Base-by-base conservation (phyloP, 2,113 vertebrate species). In the Laticauda colubrina region DNA sequence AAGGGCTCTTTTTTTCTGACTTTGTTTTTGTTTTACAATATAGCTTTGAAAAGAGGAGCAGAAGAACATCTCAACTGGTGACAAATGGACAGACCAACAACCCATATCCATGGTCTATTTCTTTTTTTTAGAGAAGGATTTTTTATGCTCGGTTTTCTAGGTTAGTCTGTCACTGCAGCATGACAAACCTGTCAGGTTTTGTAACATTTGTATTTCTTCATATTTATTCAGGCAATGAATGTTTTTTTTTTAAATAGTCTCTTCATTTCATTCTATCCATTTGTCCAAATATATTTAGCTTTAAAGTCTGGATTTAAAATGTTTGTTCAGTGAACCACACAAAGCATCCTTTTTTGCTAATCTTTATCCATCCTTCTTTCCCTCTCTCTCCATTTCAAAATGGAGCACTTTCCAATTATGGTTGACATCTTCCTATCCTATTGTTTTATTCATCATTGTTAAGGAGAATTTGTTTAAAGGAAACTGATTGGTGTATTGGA, bases 141-240 rank as follows among this genome's bases (percentile, higher is more conserved):
- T 43, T 51, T 81, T 43, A 75, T 94, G 85, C 94, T 96, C 88
- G 93, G 89, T 91, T 94, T 91, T 51, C 91, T 91, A 91, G 92
- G 93, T 94, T 93, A 95, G 88, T 91, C 48, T 94, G 75, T 96
- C 94, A 93, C 45, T 95, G 92, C 87, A 0, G 0, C 92, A 90
- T 90, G 94, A 88, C 92, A 93, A 92, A 95, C 90, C 94, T 96
- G 92, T 95, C 93, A 87, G 90, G 43, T 89, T 94, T 94, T 95
- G n/a, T 85, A 95, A 87, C 94, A 92, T 96, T 96, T 96, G n/a
- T 97, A 94, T 96, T 96, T 96, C 88, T 96, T 96, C 93, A 23
- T 53, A 61, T 24, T 95, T 95, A 85, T 93, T 93, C 59, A 90
- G 93, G 81, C 90, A 93, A 20, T 94, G 92, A 89, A 87, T 89